phyloP scores from a whole-genome alignment of 2,113 vertebrate species.

The Triplophysa tibetana region DNA sequence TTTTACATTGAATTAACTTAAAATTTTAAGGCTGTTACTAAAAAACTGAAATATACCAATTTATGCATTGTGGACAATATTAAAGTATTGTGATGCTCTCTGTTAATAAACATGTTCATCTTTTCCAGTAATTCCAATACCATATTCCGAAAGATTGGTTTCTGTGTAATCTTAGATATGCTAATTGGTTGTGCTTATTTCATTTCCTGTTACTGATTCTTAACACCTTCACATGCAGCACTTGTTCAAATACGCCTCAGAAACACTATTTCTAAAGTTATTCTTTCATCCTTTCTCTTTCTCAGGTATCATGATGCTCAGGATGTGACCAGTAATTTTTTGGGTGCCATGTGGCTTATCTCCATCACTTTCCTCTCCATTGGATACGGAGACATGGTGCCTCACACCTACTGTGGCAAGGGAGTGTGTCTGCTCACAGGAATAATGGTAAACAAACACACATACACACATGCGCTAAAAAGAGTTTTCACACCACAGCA shows the following conservation, averaged over 20 bases:
- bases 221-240: constrained; percentile 1
- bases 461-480: constrained; percentile 1
- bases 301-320: constrained; percentile 95
- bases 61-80: too few relatives aligned
- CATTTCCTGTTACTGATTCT: constrained; percentile 21
- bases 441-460: constrained; percentile 84
- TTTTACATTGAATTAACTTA: too few relatives aligned
- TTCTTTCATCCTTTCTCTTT: constrained; percentile 4
- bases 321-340: constrained; percentile 97
- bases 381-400: constrained; percentile 98
- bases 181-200: not conserved
- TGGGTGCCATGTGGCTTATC: constrained; percentile 99
- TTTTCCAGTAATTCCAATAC: too few relatives aligned
- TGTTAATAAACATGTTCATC: too few relatives aligned
- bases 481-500: not conserved
- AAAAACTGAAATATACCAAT: too few relatives aligned
- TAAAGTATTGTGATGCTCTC: too few relatives aligned
- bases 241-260: constrained; percentile 4
- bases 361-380: constrained; percentile 99
- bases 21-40: too few relatives aligned
- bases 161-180: not conserved
- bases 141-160: too few relatives aligned
- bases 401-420: constrained; percentile 97
- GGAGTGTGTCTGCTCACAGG: constrained; percentile 97
- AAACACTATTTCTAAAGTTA: not conserved